A percentile compares a stretch with the other conserved stretches of the same genome.
Evolutionary conservation across 64 coral and sea anemone species (phyloP).

Genomic region (Pocillopora damicornis): DNA sequence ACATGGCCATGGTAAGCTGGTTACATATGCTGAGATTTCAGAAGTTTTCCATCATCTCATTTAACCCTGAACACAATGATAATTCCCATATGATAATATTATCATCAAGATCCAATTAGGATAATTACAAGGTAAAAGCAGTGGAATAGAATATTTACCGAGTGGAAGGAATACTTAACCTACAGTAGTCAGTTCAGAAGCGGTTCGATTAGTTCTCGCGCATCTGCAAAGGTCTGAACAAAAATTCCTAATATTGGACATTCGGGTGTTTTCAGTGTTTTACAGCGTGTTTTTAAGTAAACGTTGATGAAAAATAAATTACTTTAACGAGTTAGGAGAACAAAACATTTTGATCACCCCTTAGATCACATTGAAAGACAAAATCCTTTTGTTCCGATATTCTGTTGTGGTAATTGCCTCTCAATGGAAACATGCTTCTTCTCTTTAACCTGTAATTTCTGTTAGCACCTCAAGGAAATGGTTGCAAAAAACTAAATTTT

Average conservation of each 20-base stretch:
- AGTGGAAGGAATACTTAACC: no score
- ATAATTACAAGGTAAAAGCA: background rate
- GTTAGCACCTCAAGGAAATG: background rate
- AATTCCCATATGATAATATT: background rate
- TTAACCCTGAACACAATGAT: background rate
- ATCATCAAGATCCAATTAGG: background rate
- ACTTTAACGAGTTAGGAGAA: background rate
- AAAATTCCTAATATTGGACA: no score
- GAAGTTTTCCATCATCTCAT: no score
- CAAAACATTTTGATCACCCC: background rate
- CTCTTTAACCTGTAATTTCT: constrained; percentile 6
- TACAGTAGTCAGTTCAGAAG: no score
- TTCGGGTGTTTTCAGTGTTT: no score
- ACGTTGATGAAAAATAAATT: constrained; percentile 1
- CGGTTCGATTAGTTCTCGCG: no score
- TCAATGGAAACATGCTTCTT: background rate
- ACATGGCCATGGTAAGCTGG: no score
- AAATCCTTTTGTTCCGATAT: background rate
- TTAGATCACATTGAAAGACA: background rate
- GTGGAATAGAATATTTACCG: background rate
- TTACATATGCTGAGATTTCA: no score
- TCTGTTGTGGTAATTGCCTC: background rate
- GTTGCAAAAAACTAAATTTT: no score
- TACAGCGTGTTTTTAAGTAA: background rate
- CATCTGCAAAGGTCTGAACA: no score